Evolutionary conservation across 37 sponge, comb jelly and placozoan genomes (phyloP).

Genomic region (Axinella damicornis): DNA sequence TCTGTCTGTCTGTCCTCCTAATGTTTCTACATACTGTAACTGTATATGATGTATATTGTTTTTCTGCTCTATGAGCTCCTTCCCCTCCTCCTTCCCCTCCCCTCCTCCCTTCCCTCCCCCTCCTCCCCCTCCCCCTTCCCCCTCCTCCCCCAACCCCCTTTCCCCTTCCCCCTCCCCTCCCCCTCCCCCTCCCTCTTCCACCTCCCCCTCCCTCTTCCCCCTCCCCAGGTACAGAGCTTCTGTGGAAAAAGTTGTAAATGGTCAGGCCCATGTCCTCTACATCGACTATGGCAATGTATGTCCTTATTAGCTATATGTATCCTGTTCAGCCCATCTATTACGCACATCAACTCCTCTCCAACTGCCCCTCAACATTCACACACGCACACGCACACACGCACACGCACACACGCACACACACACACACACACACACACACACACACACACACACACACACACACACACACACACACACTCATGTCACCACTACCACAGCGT

Average conservation of each 20-base stretch:
- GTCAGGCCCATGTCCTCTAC: constrained; percentile 78
- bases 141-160: too few relatives aligned
- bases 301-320: constrained; percentile 1
- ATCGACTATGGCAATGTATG: constrained; percentile 93
- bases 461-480: neutral
- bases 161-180: neutral
- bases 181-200: neutral
- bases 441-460: neutral
- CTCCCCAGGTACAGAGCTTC: constrained; percentile 87
- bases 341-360: too few relatives aligned
- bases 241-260: constrained; percentile 62
- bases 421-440: constrained; percentile 1
- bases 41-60: too few relatives aligned
- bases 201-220: neutral
- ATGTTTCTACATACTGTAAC: too few relatives aligned
- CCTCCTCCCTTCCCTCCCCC: too few relatives aligned
- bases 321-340: neutral
- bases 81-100: too few relatives aligned
- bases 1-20: too few relatives aligned
- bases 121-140: too few relatives aligned
- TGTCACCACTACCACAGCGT: neutral
- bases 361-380: neutral
- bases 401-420: neutral
- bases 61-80: too few relatives aligned
- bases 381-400: neutral